phyloP scores from a whole-genome alignment of 2,113 vertebrate genomes.

The Rhombomys opimus region DNA sequence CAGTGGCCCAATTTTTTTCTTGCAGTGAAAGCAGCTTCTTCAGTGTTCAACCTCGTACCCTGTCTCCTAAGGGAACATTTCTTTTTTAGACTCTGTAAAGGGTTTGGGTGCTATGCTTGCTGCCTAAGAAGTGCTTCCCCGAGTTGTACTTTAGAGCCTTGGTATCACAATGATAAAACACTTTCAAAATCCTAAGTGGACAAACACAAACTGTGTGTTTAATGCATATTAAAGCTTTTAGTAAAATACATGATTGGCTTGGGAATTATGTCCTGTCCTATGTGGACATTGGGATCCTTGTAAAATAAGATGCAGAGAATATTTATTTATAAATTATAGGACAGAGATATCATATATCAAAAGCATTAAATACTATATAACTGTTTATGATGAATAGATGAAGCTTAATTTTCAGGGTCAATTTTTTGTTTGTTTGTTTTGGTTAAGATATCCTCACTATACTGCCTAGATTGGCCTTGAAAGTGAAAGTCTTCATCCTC shows the following conservation, averaged over 20 bases:
- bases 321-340: conserved; percentile 33
- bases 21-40: conserved; percentile 8
- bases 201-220: conserved; percentile 43
- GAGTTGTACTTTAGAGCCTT: conserved; percentile 23
- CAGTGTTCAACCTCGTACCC: conserved; percentile 31
- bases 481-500: no score
- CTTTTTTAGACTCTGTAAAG: conserved; percentile 8
- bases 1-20: conserved; percentile 40
- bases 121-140: conserved; percentile 11
- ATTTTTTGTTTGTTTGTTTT: neutral
- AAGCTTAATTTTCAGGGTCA: conserved; percentile 33
- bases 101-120: conserved; percentile 9
- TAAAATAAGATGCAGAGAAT: conserved; percentile 39
- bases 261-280: conserved; percentile 42
- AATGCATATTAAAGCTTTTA: conserved; percentile 54
- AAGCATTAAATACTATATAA: conserved; percentile 47
- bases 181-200: conserved; percentile 45
- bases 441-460: neutral
- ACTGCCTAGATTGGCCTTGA: neutral
- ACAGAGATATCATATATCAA: conserved; percentile 45
- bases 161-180: conserved; percentile 39
- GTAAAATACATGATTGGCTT: conserved; percentile 51
- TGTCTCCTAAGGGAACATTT: conserved; percentile 38
- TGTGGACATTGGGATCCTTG: neutral
- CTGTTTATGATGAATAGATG: conserved; percentile 34